Evolutionary conservation across 2,113 vertebrate genomes (phyloP), one percentile per base, ranked within the genome.

Genomic region (Sinocyclocheilus maitianheensis): DNA sequence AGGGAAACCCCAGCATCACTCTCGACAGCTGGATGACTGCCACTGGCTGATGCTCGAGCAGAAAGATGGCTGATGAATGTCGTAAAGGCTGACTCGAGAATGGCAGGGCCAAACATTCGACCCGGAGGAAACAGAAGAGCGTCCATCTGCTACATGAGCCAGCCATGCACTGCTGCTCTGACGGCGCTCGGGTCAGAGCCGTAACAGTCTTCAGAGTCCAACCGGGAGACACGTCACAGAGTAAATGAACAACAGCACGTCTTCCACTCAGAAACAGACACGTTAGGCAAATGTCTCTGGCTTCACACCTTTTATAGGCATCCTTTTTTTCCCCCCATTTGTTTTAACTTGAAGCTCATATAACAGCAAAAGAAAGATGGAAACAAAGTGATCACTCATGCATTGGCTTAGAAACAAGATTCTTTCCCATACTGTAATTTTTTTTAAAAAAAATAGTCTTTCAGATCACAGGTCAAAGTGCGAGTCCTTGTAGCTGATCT

Each of bases 91-190:
- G 82, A 72, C 77, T 55, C 22, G 13, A 75, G 30, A 30, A 51
- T 5, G 12, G 10, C 24, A 30, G 6, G 1, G 26, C 48, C 16
- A 40, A 79, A 79, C 40, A 22, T 13, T 62, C 48, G 43, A 78
- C 65, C 84, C n/a, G 13, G n/a, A 69, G 71, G 30, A 63, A 78
- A 67, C 11, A n/a, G 51, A 34, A 77, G 74, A 81, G 78, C 46
- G 58, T 65, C 86, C 80, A 7, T 62, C 46, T 93, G 93, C 92
- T 94, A 93, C 92, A 93, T 91, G 91, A 92, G 92, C 94, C 93
- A 93, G 94, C 93, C 93, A 93, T 93, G 93, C 89, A 91, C 92
- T 91, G 93, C 90, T 88, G 85, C 69, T 85, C 89, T 78, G 63
- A 85, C 84, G 67, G 77, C 13, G 80, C 81, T 76, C 51, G n/a